Evolutionary conservation across 2,888 invertebrate genomes (phyloP), one percentile per base, ranked within the genome.

Genomic region (Bugula neritina): DNA sequence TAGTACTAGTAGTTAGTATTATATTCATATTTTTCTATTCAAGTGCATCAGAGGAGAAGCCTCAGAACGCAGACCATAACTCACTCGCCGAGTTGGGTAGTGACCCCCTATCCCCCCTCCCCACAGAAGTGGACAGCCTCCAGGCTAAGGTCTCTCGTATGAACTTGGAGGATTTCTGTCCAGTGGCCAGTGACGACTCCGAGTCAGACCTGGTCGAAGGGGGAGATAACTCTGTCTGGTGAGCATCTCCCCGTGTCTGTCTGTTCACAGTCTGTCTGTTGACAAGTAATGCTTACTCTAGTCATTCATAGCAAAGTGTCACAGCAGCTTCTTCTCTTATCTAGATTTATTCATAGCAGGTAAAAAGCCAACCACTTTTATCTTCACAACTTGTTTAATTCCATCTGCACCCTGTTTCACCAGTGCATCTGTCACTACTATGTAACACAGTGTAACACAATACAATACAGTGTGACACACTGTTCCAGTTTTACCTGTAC

Each of bases 71-170:
- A 17, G 43, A 43, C 5, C 10, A 43, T n/a, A n/a, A n/a, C n/a
- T n/a, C n/a, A 43, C 5, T 43, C 5, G 43, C 43, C 10, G 43
- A 43, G 43, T 5, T 43, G 17, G 43, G 10, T 10, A 17, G 5
- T 3, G 43, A 43, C 43, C 17, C 43, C 5, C 10, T 43, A 25
- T 5, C 63, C n/a, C 34, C 31, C 31, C 63, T 63, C 2, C 63
- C 63, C 13, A 63, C 63, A 13, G 63, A 63, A n/a, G n/a, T 63
- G 31, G 63, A 63, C 34, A 63, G 29, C n/a, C 29, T 63, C 1
- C 63, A 63, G 34, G 21, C 63, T 34, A 63, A 63, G 31, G 63
- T 63, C 2, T 27, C 13, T 21, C 63, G 63, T 34, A 63, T 63
- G 63, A 63, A 63, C 5, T 13, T 63, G 10, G 63, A 63, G 10